A percentile compares a stretch with the other conserved stretches of the same genome.
These are phyloP conservation scores for Mythimna lalbum DNA, from an alignment of 2,888 invertebrate genomes.

Conservation along the genomic window DNA sequence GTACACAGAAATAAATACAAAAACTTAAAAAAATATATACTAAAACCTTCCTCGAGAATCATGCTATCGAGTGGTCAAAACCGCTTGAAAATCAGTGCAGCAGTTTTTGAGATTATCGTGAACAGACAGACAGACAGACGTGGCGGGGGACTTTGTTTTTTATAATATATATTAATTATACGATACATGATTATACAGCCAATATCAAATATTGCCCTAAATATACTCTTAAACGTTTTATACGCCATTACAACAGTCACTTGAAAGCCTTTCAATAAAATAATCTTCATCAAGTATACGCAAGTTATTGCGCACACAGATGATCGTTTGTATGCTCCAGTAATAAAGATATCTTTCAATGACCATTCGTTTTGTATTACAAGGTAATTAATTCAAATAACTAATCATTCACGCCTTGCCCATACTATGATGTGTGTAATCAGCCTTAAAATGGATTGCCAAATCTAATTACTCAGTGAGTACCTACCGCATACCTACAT, in stretches of 20 bases:
- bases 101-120: too few relatives aligned
- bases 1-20: too few relatives aligned
- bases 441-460: constrained; percentile 39
- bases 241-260: neutral
- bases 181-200: neutral
- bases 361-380: constrained; percentile 35
- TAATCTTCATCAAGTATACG: neutral
- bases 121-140: too few relatives aligned
- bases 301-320: constrained; percentile 21
- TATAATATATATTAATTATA: too few relatives aligned
- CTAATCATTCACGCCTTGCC: constrained; percentile 27
- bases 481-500: constrained; percentile 10
- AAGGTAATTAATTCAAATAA: constrained; percentile 21
- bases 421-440: constrained; percentile 27
- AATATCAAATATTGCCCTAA: neutral
- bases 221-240: neutral
- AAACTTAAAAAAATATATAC: too few relatives aligned
- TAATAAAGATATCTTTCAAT: constrained; percentile 36
- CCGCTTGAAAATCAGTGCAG: too few relatives aligned
- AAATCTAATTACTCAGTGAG: constrained; percentile 36
- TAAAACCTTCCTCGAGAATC: too few relatives aligned
- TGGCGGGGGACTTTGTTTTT: too few relatives aligned
- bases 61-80: too few relatives aligned
- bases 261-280: constrained; percentile 16
- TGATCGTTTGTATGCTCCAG: constrained; percentile 25